Percentiles rank a stretch among this genome's conserved stretches.
These are phyloP conservation scores for Dendrolimus pini DNA, from an alignment of 2,888 invertebrate genomes.

Conservation along the genomic window DNA sequence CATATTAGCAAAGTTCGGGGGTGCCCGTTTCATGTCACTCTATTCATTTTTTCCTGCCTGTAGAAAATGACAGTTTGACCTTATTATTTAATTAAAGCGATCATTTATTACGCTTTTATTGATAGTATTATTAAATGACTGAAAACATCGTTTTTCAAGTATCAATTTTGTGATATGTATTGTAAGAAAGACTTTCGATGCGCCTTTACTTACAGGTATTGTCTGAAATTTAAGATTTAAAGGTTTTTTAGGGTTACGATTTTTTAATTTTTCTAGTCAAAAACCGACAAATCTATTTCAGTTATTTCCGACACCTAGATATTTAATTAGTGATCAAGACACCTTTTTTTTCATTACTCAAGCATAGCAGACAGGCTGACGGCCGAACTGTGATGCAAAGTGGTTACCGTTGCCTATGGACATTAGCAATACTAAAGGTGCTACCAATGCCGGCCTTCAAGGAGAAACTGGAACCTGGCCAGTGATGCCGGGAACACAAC, in stretches of 20 bases:
- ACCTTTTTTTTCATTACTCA: not conserved
- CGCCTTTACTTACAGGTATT: no score
- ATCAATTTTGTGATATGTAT: no score
- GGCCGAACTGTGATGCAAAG: not conserved
- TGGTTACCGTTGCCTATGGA: not conserved
- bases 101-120: not conserved
- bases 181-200: no score
- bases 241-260: no score
- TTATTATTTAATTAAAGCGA: conserved; percentile 3
- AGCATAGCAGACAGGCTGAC: not conserved
- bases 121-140: no score
- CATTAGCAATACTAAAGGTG: not conserved
- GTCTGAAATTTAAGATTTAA: no score
- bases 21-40: conserved; percentile 50
- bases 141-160: no score
- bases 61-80: conserved; percentile 14
- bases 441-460: not conserved
- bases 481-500: not conserved
- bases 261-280: no score
- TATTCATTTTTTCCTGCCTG: conserved; percentile 49
- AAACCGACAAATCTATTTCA: no score
- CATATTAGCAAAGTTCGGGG: conserved; percentile 71
- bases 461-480: not conserved
- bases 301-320: no score
- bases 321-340: no score